Evolutionary conservation across 2,888 invertebrate genomes (phyloP), one percentile per base, ranked within the genome.

Genomic region (Thecophora atra): DNA sequence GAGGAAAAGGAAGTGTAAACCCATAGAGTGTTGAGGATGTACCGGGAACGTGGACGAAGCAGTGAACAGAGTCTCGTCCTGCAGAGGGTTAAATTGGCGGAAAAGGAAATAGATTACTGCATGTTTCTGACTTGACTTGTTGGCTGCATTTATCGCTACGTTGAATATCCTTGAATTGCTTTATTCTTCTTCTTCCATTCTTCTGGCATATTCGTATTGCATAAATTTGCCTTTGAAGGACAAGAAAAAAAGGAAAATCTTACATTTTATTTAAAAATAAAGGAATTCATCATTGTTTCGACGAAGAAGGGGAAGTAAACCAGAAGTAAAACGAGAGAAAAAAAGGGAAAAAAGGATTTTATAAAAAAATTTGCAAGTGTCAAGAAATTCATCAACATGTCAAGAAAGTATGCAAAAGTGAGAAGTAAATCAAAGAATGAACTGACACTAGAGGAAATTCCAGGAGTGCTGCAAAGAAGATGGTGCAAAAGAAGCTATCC

Each of bases 351-450:
- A 30, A 60, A 3, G n/a, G n/a, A n/a, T 17, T 60, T 60, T 1
- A 56, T 5, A 56, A 56, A n/a, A 56, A n/a, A n/a, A 60, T 30
- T 30, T 17, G 28, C n/a, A 28, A 52, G 21, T 42, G 52, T 51
- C 65, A 28, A 26, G 65, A 65, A 52, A 65, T 65, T 51, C 65
- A 65, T 65, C 65, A 52, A 65, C 51, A 65, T 30, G 65, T 51
- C 52, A 26, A 26, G 30, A 51, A 52, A 2, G 51, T n/a, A 26
- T 11, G 28, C 2, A 11, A 52, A 15, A 11, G 30, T 30, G n/a
- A 30, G n/a, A 1, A 13, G 54, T 6, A 54, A 3, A 21, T 19
- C n/a, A 37, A 42, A 58, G 24, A 58, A n/a, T 58, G 4, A 2
- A n/a, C 37, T 13, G 17, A 58, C 47, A 17, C 5, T 15, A 47